These are phyloP conservation scores for Zapornia atra DNA, from an alignment of 2,113 vertebrate genomes.

Conservation along the genomic window DNA sequence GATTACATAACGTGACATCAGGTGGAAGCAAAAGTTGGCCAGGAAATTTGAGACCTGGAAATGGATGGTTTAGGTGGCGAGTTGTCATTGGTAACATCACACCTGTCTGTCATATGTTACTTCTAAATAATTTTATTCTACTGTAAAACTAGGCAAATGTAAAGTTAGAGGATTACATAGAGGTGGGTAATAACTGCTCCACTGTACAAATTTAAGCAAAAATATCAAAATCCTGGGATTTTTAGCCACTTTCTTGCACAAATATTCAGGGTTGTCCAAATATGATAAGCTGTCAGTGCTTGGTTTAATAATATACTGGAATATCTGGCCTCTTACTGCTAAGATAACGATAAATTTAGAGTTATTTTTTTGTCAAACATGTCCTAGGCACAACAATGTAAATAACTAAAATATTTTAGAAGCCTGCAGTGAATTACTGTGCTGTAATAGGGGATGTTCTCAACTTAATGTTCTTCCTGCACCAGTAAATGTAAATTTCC, in stretches of 20 bases:
- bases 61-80: not conserved
- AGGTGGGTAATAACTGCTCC: not conserved
- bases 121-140: not conserved
- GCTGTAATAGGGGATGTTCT: not conserved
- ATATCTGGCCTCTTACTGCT: not conserved
- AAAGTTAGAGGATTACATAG: not conserved
- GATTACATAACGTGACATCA: not conserved
- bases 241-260: not conserved
- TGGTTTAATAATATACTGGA: not conserved
- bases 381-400: not conserved
- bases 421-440: not conserved
- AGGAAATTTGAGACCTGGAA: not conserved
- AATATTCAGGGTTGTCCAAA: not conserved
- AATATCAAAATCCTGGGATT: not conserved
- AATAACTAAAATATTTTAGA: not conserved
- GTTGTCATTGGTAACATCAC: not conserved
- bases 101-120: not conserved
- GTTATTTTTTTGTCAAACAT: not conserved
- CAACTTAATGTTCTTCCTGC: not conserved
- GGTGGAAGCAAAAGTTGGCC: not conserved
- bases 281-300: not conserved
- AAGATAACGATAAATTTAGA: not conserved
- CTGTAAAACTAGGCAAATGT: not conserved
- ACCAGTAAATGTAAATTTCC: not conserved
- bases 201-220: not conserved